Conservation (phyloP, 1,140 invertebrate genomes). For the Aphis craccivora region DNA sequence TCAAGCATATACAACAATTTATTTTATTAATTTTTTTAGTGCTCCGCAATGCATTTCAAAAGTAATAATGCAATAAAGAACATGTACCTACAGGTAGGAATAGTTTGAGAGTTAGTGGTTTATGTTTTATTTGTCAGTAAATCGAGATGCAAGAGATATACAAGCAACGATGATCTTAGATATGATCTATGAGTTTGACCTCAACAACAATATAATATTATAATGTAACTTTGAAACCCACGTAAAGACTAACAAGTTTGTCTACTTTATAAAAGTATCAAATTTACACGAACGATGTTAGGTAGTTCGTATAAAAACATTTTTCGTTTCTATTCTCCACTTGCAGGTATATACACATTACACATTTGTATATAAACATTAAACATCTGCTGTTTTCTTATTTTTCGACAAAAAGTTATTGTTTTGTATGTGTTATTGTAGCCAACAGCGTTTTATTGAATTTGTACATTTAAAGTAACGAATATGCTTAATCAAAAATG, state of each 20-base stretch:
- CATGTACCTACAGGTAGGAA: neutral
- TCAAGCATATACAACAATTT: neutral
- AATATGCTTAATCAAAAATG: neutral
- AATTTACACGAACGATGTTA: neutral
- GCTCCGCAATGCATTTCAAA: neutral
- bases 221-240: constrained; percentile 18
- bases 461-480: neutral
- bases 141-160: neutral
- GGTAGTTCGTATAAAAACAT: neutral
- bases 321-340: neutral
- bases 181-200: constrained; percentile 36
- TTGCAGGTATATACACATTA: neutral
- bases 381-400: neutral
- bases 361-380: neutral
- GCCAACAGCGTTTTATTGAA: neutral
- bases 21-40: neutral
- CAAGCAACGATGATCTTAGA: neutral
- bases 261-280: constrained; percentile 29
- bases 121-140: neutral
- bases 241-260: constrained; percentile 26
- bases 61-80: neutral
- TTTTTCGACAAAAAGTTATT: neutral
- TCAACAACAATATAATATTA: constrained; percentile 20
- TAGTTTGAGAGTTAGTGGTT: neutral
- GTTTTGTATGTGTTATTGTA: neutral